Evolutionary conservation across 1,140 invertebrate species (phyloP).

Genomic region (Temnothorax nylanderi): DNA sequence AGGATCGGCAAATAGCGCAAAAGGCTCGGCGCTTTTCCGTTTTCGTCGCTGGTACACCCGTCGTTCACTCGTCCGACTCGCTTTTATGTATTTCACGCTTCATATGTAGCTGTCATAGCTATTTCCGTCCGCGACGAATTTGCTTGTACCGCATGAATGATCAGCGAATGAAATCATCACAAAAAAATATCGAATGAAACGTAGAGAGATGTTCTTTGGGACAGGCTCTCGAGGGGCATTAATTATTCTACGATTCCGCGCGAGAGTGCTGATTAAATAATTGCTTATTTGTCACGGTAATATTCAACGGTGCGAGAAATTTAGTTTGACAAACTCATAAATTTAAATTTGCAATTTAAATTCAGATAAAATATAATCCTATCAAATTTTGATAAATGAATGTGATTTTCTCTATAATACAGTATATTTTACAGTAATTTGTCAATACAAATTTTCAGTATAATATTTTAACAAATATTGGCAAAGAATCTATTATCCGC

Average conservation of each 20-base stretch:
- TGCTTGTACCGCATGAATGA: neutral
- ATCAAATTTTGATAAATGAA: neutral
- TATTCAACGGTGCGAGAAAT: neutral
- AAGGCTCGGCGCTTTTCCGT: neutral
- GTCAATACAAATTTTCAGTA: too few species aligned
- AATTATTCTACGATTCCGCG: neutral
- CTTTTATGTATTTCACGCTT: conserved; percentile 31
- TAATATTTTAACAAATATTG: neutral
- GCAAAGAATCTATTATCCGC: neutral
- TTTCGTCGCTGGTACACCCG: neutral
- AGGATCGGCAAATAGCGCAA: neutral
- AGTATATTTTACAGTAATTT: neutral
- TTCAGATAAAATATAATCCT: neutral
- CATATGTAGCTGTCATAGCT: conserved; percentile 28
- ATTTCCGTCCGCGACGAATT: conserved; percentile 46
- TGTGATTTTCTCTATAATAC: neutral
- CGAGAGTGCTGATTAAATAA: neutral
- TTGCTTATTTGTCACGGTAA: neutral
- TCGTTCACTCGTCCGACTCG: neutral
- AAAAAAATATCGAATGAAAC: conserved; percentile 22
- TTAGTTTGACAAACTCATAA: neutral
- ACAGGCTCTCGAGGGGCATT: neutral
- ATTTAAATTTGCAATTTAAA: conserved; percentile 8
- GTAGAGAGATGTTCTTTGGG: neutral
- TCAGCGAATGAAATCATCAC: conserved; percentile 37